A percentile compares a stretch with the other conserved stretches of the same genome.
Conservation (phyloP, 2,113 vertebrate genomes). For the Dermatemys mawii region DNA sequence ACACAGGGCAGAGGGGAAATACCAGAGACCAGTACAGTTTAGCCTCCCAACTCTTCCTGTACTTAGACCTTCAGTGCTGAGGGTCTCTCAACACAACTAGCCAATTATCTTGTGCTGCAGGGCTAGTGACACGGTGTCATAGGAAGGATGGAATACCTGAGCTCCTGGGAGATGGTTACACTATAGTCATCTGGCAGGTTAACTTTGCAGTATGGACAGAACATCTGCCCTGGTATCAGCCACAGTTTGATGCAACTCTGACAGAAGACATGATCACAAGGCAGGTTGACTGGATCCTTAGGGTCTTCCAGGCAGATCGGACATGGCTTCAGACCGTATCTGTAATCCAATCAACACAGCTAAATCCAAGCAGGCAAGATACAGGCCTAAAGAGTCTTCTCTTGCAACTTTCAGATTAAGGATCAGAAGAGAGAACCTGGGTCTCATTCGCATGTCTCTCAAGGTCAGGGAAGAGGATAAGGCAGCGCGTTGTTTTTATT, state of each 20-base stretch:
- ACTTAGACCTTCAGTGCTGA: background rate
- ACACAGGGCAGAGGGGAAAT: fast-evolving
- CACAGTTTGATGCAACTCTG: constrained; percentile 80
- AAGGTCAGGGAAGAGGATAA: background rate
- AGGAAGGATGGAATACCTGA: constrained; percentile 75
- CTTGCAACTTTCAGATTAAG: background rate
- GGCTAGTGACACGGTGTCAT: fast-evolving
- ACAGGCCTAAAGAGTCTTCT: background rate
- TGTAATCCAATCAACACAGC: constrained; percentile 48
- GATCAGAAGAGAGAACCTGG: background rate
- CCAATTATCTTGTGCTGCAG: background rate
- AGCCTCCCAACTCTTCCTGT: fast-evolving
- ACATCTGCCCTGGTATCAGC: constrained; percentile 81
- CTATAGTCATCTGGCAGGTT: constrained; percentile 66
- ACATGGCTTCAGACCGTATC: constrained; percentile 79
- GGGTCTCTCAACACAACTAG: background rate
- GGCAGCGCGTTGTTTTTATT: fast-evolving
- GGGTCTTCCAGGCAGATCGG: constrained; percentile 84
- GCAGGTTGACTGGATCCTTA: constrained; percentile 83
- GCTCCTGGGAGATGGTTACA: constrained; percentile 69
- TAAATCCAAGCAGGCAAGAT: background rate
- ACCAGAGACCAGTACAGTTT: background rate
- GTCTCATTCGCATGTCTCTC: background rate
- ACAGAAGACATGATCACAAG: constrained; percentile 88
- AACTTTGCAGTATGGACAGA: constrained; percentile 82